A percentile compares a stretch with the other conserved stretches of the same genome.
phyloP scores from a whole-genome alignment of 37 sponge, comb jelly and placozoan species.

The Petrosia ficiformis region DNA sequence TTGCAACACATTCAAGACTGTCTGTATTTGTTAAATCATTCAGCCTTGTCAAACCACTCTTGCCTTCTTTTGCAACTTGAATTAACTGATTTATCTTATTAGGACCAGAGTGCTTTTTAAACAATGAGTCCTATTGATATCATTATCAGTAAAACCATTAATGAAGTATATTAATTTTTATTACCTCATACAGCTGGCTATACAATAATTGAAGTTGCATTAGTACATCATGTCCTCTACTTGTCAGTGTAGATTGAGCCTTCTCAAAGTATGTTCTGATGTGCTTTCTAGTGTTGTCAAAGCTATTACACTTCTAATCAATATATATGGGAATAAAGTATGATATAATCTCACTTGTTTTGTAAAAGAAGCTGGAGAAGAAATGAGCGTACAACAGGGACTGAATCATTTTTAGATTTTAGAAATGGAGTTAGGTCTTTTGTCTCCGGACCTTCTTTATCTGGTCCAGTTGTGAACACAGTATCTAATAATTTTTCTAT shows the following conservation, averaged over 20 bases:
- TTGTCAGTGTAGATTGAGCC: background rate
- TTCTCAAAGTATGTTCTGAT: background rate
- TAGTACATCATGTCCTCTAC: background rate
- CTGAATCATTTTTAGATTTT: constrained; percentile 20
- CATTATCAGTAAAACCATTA: too few relatives aligned
- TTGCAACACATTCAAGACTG: too few relatives aligned
- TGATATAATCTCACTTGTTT: constrained; percentile 30
- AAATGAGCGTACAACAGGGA: constrained; percentile 52
- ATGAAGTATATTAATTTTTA: too few relatives aligned
- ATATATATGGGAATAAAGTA: background rate
- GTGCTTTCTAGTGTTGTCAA: background rate
- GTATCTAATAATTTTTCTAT: constrained; percentile 44
- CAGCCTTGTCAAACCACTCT: too few relatives aligned
- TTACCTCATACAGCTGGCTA: background rate
- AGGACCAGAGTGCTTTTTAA: too few relatives aligned
- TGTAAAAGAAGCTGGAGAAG: constrained; percentile 52
- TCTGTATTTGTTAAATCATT: too few relatives aligned
- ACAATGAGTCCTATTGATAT: too few relatives aligned
- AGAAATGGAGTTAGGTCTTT: constrained; percentile 39
- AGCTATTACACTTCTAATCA: background rate
- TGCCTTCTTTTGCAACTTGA: too few relatives aligned
- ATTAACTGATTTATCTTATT: too few relatives aligned
- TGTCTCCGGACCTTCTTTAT: constrained; percentile 11
- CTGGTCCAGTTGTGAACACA: constrained; percentile 21
- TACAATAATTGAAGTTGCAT: background rate